Base-by-base conservation (phyloP, 2,797 vertebrate species). In the Neopelma chrysocephalum region DNA sequence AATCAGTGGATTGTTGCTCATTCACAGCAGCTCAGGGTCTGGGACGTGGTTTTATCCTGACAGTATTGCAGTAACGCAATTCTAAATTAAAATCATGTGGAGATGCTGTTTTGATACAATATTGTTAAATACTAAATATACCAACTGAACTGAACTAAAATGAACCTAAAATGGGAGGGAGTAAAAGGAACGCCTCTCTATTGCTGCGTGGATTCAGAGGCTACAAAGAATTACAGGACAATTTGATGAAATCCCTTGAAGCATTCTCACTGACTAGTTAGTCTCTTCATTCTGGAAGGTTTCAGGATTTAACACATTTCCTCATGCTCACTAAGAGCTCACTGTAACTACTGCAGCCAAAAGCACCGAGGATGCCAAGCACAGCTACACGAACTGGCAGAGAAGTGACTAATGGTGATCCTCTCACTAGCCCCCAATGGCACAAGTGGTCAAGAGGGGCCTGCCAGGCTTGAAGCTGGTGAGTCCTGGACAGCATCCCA, bases 11-110 rank as follows among this genome's bases (percentile, higher is more conserved):
- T 48, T 72, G 56, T 8, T 93, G 88, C 89, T 78, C 87, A 89
- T 79, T 89, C 77, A 89, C 36, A 91, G 73, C 87, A 95, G 89
- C 76, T 77, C 48, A 87, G 84, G 85, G 54, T 87, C 80, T 94
- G 91, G 72, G 50, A 54, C n/a, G 32, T 70, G 80, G 54, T 84
- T 96, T 82, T 87, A 79, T 92, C 43, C 66, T 82, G 64, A 87
- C 78, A 77, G 66, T 60, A 86, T 90, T 83, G 68, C 36, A 82
- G 48, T 31, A 79, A 90, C 68, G 43, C 57, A 61, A 89, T 57
- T 75, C 45, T 58, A 88, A 95, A 94, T 95, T 36, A 92, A 92
- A 95, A 79, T 85, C 87, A 88, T 10, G 32, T 65, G 53, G 76
- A 88, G 47, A 83, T 42, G 57, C 32, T 82, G 12, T 68, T 95